Conservation (phyloP, 2,113 vertebrate species). For the Anhinga rufa region DNA sequence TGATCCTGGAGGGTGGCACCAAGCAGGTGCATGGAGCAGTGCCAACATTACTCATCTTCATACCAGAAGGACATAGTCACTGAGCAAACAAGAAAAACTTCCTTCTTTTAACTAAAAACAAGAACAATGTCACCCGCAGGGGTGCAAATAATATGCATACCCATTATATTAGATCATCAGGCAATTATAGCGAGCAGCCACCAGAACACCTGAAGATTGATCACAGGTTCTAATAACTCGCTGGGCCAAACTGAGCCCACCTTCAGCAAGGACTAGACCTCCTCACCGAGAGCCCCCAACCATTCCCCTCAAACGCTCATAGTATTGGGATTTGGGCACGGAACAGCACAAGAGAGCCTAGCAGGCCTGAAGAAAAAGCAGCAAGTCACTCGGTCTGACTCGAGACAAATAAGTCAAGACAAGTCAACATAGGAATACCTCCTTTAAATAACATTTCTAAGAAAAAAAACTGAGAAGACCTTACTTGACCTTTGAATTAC, state of each 20-base stretch:
- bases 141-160: background rate
- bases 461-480: background rate
- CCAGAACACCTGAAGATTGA: background rate
- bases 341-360: background rate
- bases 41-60: constrained; percentile 72
- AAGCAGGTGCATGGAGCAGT: constrained; percentile 72
- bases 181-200: background rate
- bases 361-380: background rate
- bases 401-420: background rate
- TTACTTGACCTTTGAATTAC: constrained; percentile 13
- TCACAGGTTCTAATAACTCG: background rate
- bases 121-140: constrained; percentile 26
- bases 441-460: background rate
- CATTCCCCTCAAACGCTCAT: background rate
- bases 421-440: background rate
- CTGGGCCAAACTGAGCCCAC: fast-evolving
- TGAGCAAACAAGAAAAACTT: constrained; percentile 53
- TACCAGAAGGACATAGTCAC: constrained; percentile 70
- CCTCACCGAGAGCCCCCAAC: background rate
- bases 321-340: background rate
- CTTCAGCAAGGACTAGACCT: background rate
- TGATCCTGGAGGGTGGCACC: constrained; percentile 66
- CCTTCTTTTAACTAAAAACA: constrained; percentile 58
- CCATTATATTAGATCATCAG: constrained; percentile 14
- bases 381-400: background rate